Conservation (phyloP, 2,113 vertebrate genomes). For the Eulemur rufifrons region DNA sequence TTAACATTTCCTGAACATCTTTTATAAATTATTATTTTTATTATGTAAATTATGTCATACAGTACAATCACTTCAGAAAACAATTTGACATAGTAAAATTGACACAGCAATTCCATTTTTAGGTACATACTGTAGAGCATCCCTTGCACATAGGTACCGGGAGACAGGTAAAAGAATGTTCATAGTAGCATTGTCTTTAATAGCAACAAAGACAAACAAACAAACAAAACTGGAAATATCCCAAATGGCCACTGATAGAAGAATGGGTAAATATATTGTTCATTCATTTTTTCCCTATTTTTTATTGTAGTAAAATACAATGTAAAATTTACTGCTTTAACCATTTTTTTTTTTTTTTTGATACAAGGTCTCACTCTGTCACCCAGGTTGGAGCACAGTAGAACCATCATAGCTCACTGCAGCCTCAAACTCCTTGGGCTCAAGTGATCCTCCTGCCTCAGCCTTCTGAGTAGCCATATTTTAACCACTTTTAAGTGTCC, state of each 20-base stretch:
- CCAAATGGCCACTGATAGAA: not conserved
- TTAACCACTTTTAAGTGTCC: not conserved
- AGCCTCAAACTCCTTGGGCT: too few relatives aligned
- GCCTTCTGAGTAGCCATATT: not conserved
- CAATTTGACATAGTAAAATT: not conserved
- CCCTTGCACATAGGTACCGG: not conserved
- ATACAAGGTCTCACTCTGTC: too few relatives aligned
- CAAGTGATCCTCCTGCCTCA: too few relatives aligned
- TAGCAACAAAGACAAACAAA: not conserved
- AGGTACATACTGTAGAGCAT: not conserved
- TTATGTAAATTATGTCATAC: not conserved
- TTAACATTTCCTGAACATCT: constrained; percentile 19
- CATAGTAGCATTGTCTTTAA: not conserved
- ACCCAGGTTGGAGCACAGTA: too few relatives aligned
- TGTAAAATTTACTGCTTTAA: not conserved
- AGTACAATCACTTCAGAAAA: not conserved
- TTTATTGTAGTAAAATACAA: not conserved
- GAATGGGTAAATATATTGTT: not conserved
- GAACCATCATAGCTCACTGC: too few relatives aligned
- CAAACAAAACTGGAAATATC: not conserved
- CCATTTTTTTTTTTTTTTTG: not conserved
- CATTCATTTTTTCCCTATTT: not conserved
- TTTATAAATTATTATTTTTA: not conserved
- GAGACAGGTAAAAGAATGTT: not conserved
- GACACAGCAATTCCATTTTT: not conserved